Evolutionary conservation across 2,888 invertebrate genomes (phyloP).

Genomic region (Phalera bucephala): DNA sequence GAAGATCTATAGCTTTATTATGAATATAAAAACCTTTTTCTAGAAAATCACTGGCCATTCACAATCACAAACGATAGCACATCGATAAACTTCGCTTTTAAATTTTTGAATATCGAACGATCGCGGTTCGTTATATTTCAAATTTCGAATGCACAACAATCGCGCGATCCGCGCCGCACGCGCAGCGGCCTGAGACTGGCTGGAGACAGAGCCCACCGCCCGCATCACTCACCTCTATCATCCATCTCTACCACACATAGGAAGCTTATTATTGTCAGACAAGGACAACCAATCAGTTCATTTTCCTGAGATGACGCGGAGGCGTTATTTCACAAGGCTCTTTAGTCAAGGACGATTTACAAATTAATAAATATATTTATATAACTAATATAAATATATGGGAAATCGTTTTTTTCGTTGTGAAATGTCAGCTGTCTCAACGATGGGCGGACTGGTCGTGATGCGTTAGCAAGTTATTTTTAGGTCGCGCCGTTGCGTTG

Average conservation of each 20-base stretch:
- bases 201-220: slow-evolving; percentile 58
- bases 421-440: slow-evolving; percentile 55
- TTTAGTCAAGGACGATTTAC: slow-evolving; percentile 68
- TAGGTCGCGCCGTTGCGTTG: slow-evolving; percentile 25
- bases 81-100: slow-evolving; percentile 63
- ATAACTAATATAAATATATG: slow-evolving; percentile 3
- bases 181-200: slow-evolving; percentile 73
- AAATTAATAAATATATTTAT: slow-evolving; percentile 45
- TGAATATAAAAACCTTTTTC: slow-evolving; percentile 23
- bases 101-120: slow-evolving; percentile 32
- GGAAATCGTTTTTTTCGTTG: slow-evolving; percentile 19
- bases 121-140: slow-evolving; percentile 16
- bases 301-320: slow-evolving; percentile 47
- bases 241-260: slow-evolving; percentile 46
- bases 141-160: slow-evolving; percentile 50
- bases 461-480: slow-evolving; percentile 39
- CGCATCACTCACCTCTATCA: slow-evolving; percentile 55
- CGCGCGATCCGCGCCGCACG: slow-evolving; percentile 64
- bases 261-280: slow-evolving; percentile 38
- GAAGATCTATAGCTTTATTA: slow-evolving; percentile 24
- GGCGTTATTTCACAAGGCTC: slow-evolving; percentile 64
- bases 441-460: slow-evolving; percentile 35
- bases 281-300: slow-evolving; percentile 46
- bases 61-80: slow-evolving; percentile 44
- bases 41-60: slow-evolving; percentile 40